Conservation (phyloP, 2,113 vertebrate species). For the Neogale vison region DNA sequence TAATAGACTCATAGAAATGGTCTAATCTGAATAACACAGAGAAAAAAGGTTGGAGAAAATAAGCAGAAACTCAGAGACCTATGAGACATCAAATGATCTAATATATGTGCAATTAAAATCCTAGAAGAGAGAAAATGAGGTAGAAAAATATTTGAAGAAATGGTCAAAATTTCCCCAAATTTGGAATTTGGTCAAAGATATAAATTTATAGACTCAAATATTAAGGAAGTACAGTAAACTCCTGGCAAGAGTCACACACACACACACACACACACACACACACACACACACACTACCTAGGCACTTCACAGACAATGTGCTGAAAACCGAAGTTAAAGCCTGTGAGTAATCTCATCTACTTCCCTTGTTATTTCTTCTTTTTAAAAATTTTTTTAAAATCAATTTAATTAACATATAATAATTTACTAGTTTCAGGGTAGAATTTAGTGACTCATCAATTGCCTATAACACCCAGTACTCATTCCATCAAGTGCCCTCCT, state of each 20-base stretch:
- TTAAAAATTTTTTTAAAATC: background rate
- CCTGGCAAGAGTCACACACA: background rate
- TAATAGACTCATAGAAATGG: background rate
- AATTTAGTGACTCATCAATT: background rate
- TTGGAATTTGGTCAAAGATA: constrained; percentile 34
- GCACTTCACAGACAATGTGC: background rate
- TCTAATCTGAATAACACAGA: background rate
- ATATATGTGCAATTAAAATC: background rate
- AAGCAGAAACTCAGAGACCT: background rate
- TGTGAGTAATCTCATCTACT: background rate
- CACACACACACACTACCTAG: background rate
- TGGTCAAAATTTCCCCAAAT: background rate
- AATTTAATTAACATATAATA: background rate
- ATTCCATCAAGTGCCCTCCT: background rate
- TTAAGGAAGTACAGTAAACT: background rate
- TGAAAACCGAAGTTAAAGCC: constrained; percentile 30
- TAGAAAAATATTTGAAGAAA: constrained; percentile 6
- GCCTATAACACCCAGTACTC: background rate
- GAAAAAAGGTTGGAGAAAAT: constrained; percentile 1
- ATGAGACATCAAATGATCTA: background rate
- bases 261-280: background rate
- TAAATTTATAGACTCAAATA: background rate
- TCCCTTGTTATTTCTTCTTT: background rate
- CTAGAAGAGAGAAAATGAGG: background rate
- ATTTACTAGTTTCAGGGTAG: background rate